phyloP scores from a whole-genome alignment of 2,888 invertebrate genomes.

The Podabrus alpinus region DNA sequence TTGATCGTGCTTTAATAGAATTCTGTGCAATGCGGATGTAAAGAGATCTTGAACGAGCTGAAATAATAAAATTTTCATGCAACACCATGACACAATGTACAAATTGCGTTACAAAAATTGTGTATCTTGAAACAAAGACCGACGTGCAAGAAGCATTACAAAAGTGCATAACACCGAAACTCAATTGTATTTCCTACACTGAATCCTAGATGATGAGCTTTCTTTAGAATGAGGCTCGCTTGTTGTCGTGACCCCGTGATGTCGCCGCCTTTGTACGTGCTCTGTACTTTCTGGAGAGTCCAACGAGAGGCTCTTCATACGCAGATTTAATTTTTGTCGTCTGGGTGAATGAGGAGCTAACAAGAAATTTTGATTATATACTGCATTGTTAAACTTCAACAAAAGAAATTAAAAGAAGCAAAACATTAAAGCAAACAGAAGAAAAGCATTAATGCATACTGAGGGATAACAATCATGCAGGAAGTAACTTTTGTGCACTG shows the following conservation, averaged over 20 bases:
- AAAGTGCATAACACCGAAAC: conserved; percentile 19
- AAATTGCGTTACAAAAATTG: neutral
- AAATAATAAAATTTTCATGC: conserved; percentile 29
- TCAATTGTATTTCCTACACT: conserved; percentile 58
- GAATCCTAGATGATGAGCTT: conserved; percentile 63
- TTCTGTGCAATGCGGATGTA: conserved; percentile 48
- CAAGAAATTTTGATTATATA: conserved; percentile 19
- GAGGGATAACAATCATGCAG: conserved; percentile 30
- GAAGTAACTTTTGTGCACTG: conserved; percentile 21
- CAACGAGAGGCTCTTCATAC: conserved; percentile 97
- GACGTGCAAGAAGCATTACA: neutral
- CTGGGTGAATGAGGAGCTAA: conserved; percentile 93
- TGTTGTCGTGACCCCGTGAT: conserved; percentile 49
- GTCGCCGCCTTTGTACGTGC: conserved; percentile 75
- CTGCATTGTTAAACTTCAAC: neutral
- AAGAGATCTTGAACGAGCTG: conserved; percentile 47
- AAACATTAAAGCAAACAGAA: conserved; percentile 38
- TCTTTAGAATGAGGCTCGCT: conserved; percentile 59
- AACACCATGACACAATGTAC: neutral
- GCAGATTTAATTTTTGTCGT: conserved; percentile 92
- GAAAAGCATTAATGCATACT: conserved; percentile 16
- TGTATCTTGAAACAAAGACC: neutral
- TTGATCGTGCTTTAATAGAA: conserved; percentile 52
- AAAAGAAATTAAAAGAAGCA: conserved; percentile 40
- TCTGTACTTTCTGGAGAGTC: conserved; percentile 94